A percentile compares a stretch with the other conserved stretches of the same genome.
phyloP scores from a whole-genome alignment of 2,888 invertebrate genomes.

The Ophonus ardosiacus region DNA sequence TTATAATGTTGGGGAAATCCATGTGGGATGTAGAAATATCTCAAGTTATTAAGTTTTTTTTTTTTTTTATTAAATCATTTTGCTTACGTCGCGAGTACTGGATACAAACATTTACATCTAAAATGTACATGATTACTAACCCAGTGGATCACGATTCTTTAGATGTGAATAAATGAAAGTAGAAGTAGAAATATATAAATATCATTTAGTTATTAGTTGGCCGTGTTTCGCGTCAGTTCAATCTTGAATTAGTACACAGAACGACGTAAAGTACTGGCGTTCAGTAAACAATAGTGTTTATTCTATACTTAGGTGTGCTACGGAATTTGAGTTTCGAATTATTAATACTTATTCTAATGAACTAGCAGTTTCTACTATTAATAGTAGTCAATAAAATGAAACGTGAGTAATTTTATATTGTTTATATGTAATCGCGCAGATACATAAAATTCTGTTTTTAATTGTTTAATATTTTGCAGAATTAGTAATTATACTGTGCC shows the following conservation, averaged over 20 bases:
- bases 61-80: conserved; percentile 35
- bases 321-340: conserved; percentile 9
- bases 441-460: background rate
- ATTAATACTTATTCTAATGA: conserved; percentile 28
- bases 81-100: conserved; percentile 9
- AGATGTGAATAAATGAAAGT: too few species aligned
- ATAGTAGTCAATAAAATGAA: conserved; percentile 41
- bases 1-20: conserved; percentile 50
- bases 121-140: background rate
- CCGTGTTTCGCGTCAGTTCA: background rate
- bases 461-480: conserved; percentile 50
- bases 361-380: conserved; percentile 23
- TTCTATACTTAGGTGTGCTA: conserved; percentile 1
- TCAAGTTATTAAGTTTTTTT: conserved; percentile 38
- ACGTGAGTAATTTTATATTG: conserved; percentile 16
- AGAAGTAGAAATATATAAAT: too few species aligned
- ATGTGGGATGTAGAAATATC: conserved; percentile 33
- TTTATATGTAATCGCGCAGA: background rate
- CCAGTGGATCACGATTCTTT: conserved; percentile 1
- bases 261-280: background rate
- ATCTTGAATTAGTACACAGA: conserved; percentile 1
- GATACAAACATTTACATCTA: background rate
- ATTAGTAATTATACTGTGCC: conserved; percentile 38
- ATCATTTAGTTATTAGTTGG: conserved; percentile 8
- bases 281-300: conserved; percentile 12